phyloP scores from a whole-genome alignment of 2,888 invertebrate genomes.

The Conchocele bisecta region DNA sequence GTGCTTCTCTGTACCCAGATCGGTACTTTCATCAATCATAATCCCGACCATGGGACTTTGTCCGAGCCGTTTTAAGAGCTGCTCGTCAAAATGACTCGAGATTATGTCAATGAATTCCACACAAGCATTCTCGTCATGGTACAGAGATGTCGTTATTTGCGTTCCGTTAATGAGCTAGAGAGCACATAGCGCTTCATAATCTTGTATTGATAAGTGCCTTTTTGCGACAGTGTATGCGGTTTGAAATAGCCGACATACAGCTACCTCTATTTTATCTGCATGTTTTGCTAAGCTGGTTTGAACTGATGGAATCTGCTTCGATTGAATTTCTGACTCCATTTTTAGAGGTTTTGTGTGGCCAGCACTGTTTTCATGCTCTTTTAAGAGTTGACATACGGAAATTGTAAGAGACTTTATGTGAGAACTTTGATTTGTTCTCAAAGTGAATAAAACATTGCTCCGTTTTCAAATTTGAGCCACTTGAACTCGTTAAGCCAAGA shows the following conservation, averaged over 20 bases:
- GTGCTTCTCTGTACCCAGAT: conserved; percentile 32
- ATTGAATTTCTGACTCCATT: conserved; percentile 21
- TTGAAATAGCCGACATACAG: conserved; percentile 27
- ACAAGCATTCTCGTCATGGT: conserved; percentile 28
- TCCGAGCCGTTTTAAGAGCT: conserved; percentile 17
- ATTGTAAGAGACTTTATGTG: too few species aligned
- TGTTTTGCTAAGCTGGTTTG: conserved; percentile 6
- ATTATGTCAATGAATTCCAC: conserved; percentile 23
- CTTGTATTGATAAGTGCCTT: too few species aligned
- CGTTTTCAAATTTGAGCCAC: too few species aligned
- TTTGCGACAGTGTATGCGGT: conserved; percentile 29
- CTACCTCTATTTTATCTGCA: conserved; percentile 22
- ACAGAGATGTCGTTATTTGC: conserved; percentile 9
- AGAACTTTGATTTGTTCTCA: too few species aligned
- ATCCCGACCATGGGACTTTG: conserved; percentile 23
- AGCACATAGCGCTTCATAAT: conserved; percentile 3
- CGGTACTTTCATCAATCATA: conserved; percentile 36
- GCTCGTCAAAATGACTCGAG: conserved; percentile 14
- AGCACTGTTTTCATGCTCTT: conserved; percentile 18
- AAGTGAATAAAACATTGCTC: too few species aligned
- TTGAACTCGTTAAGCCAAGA: too few species aligned
- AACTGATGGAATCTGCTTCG: conserved; percentile 14
- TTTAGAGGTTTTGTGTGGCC: conserved; percentile 22
- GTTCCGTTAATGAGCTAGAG: conserved; percentile 22
- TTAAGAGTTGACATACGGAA: too few species aligned